phyloP scores from a whole-genome alignment of 2,113 vertebrate species.

The Chrysochloris asiatica region DNA sequence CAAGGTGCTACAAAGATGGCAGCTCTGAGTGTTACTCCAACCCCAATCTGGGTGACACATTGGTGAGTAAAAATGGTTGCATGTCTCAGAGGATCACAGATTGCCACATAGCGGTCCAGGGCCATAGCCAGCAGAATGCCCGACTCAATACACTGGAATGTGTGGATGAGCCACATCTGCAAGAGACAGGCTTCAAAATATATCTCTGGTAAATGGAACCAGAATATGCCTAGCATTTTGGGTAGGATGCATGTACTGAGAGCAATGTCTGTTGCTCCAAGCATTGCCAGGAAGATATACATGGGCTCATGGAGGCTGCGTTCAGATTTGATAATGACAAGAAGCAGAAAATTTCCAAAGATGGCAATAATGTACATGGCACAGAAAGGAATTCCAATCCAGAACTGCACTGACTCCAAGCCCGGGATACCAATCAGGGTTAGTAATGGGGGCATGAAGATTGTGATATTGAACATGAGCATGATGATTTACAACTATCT shows the following conservation, averaged over 20 bases:
- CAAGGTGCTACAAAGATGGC: neutral
- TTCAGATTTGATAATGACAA: neutral
- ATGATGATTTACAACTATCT: neutral
- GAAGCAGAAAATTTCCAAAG: neutral
- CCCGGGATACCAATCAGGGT: neutral
- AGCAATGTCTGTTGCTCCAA: neutral
- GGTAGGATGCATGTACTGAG: neutral
- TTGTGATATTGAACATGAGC: neutral
- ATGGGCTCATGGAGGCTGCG: neutral
- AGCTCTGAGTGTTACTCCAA: neutral
- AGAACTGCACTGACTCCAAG: neutral
- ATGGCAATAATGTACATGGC: neutral
- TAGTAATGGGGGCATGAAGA: neutral
- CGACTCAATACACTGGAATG: neutral
- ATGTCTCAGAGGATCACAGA: slow-evolving; percentile 45
- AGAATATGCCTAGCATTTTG: neutral
- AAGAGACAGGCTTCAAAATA: neutral
- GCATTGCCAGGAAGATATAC: neutral
- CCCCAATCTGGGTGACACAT: neutral
- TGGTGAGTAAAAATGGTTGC: slow-evolving; percentile 25
- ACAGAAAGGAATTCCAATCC: neutral
- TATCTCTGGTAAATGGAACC: neutral
- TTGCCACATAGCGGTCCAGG: slow-evolving; percentile 44
- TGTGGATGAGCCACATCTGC: slow-evolving; percentile 33
- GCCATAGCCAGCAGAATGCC: slow-evolving; percentile 26